Base-by-base conservation (phyloP, 2,888 invertebrate species). In the Brachypterus glaber region DNA sequence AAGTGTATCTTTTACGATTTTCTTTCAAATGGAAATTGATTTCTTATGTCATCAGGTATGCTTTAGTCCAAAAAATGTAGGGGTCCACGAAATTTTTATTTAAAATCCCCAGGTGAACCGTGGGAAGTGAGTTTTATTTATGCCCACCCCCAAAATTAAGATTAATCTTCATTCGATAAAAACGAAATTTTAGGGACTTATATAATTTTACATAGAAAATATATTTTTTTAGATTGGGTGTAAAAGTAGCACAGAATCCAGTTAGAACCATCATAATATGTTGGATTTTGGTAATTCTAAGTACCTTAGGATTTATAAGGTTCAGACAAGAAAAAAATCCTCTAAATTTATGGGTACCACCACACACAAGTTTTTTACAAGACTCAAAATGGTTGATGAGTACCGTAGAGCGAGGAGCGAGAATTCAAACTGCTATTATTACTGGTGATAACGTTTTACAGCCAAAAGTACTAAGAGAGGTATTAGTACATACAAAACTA, bases 321-420 rank as follows among this genome's bases (percentile, higher is more conserved):
- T 83, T 84, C 62, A 70, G 74, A 42, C 76, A 79, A 58, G 84
- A 85, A 64, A 82, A 77, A 55, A 78, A 82, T 63, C 83, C 84
- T 1, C 63, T 83, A 52, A 79, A 78, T 53, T 63, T 86, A 47
- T 86, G 85, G 85, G 77, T 84, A 14, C 82, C 83, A 8, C 75
- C 75, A 27, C 72, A 80, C 27, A 82, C 82, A 0, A 73, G 78
- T 42, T 85, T 82, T 57, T 71, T 74, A 26, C 59, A 64, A 46
- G 79, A 83, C 49, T 79, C 83, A 3, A 74, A 82, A 52, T 84
- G 84, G 82, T 70, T 82, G 40, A 74, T 81, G 57, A 63, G 72
- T 12, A 76, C 74, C 41, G 79, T 81, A 60, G 73, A 77, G 40
- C 74, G 72, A 34, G 77, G 74, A 7, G 72, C 76, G 53, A 69